Conservation (phyloP, 2,888 invertebrate species). For the Cordilura impudica region DNA sequence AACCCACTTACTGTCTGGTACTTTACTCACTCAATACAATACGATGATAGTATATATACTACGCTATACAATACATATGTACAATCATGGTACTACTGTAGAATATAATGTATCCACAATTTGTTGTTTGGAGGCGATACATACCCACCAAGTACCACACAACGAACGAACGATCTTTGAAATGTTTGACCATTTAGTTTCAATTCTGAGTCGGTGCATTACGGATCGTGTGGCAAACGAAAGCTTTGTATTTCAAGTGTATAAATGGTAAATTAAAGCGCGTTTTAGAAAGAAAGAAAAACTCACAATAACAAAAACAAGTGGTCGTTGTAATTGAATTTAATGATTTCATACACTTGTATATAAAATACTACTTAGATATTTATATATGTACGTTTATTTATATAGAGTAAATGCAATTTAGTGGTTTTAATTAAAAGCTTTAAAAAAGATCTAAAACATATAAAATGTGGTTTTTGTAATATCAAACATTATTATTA, state of each 20-base stretch:
- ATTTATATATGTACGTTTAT: slow-evolving; percentile 8
- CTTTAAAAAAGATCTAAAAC: not conserved
- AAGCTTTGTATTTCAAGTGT: slow-evolving; percentile 1
- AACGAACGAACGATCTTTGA: slow-evolving; percentile 55
- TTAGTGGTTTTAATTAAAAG: slow-evolving; percentile 18
- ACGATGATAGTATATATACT: not conserved
- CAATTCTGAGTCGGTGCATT: slow-evolving; percentile 67
- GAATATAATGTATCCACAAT: not conserved
- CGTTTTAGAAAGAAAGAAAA: not conserved
- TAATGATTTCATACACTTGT: slow-evolving; percentile 35
- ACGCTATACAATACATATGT: not conserved
- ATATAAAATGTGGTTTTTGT: slow-evolving; percentile 10
- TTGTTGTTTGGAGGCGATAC: slow-evolving; percentile 24
- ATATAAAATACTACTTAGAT: not conserved
- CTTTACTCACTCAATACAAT: not conserved
- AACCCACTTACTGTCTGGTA: slow-evolving; percentile 38
- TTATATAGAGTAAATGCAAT: slow-evolving; percentile 41
- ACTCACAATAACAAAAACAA: slow-evolving; percentile 29
- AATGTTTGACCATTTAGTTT: slow-evolving; percentile 61
- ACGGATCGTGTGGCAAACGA: slow-evolving; percentile 63
- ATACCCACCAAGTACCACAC: slow-evolving; percentile 20
- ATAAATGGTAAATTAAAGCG: slow-evolving; percentile 13
- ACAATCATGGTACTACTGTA: not conserved
- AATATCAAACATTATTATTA: no score
- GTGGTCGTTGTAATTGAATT: slow-evolving; percentile 57